phyloP scores from a whole-genome alignment of 37 sponge, comb jelly and placozoan genomes.

The Oopsacas minuta region DNA sequence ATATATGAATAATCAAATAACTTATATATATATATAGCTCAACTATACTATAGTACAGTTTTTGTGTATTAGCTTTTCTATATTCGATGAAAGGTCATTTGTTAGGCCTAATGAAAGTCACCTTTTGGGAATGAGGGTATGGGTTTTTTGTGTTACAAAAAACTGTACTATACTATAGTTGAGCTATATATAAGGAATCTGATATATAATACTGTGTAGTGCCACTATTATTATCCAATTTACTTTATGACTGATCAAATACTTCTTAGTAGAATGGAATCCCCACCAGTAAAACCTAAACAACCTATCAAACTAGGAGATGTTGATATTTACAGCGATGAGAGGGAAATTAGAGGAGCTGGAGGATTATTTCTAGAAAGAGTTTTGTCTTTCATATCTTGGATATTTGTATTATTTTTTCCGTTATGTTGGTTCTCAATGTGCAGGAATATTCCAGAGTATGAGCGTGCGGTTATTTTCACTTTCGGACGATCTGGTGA shows the following conservation, averaged over 20 bases:
- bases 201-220: no score
- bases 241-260: background rate
- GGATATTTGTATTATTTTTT: background rate
- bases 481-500: conserved; percentile 67
- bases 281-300: background rate
- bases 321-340: background rate
- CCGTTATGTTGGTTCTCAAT: background rate
- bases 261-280: background rate
- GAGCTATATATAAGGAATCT: no score
- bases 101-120: no score
- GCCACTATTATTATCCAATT: background rate
- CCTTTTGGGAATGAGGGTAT: no score
- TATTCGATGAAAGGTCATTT: no score
- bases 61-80: no score
- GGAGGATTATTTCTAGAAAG: background rate
- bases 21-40: no score
- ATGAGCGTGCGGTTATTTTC: conserved; percentile 82
- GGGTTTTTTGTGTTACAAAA: no score
- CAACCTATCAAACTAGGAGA: background rate
- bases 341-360: background rate
- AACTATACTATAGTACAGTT: no score
- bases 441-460: conserved; percentile 42
- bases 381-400: background rate
- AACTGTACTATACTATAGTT: no score
- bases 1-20: no score